A percentile compares a stretch with the other conserved stretches of the same genome.
Evolutionary conservation across 2,888 invertebrate genomes (phyloP).

Genomic region (Andrena haemorrhoa): DNA sequence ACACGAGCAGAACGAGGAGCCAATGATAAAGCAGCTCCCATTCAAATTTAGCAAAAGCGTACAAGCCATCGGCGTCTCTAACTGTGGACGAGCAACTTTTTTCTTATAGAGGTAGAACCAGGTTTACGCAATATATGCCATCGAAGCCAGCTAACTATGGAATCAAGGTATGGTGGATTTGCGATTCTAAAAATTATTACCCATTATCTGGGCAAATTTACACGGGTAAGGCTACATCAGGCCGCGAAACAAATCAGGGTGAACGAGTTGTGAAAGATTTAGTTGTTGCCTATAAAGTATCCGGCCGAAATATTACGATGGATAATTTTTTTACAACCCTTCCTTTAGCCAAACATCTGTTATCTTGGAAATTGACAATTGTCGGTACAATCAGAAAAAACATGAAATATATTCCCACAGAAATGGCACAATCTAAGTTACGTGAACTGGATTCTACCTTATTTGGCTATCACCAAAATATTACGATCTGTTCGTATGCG

Average conservation of each 20-base stretch:
- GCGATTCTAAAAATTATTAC: constrained; percentile 72
- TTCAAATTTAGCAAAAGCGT: constrained; percentile 70
- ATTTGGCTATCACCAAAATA: constrained; percentile 68
- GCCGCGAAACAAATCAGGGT: constrained; percentile 68
- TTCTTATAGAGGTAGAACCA: constrained; percentile 73
- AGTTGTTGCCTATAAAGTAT: constrained; percentile 57
- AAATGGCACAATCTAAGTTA: constrained; percentile 54
- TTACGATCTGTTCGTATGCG: constrained; percentile 65
- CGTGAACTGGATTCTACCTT: constrained; percentile 35
- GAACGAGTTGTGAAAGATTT: constrained; percentile 75
- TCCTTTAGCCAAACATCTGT: constrained; percentile 62
- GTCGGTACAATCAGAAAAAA: constrained; percentile 65
- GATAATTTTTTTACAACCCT: constrained; percentile 70
- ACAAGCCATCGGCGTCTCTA: constrained; percentile 71
- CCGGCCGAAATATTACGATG: constrained; percentile 69
- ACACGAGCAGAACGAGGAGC: background rate
- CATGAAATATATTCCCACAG: constrained; percentile 43
- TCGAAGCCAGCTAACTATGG: constrained; percentile 74
- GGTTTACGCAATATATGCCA: constrained; percentile 73
- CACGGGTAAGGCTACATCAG: constrained; percentile 63
- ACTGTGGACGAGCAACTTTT: constrained; percentile 75
- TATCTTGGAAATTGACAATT: constrained; percentile 67
- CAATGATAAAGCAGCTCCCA: constrained; percentile 70
- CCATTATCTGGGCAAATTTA: constrained; percentile 70
- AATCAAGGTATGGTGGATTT: constrained; percentile 76